Percentiles rank a stretch among this genome's conserved stretches.
phyloP scores from a whole-genome alignment of 2,888 invertebrate species.

The Colletes collaris region DNA sequence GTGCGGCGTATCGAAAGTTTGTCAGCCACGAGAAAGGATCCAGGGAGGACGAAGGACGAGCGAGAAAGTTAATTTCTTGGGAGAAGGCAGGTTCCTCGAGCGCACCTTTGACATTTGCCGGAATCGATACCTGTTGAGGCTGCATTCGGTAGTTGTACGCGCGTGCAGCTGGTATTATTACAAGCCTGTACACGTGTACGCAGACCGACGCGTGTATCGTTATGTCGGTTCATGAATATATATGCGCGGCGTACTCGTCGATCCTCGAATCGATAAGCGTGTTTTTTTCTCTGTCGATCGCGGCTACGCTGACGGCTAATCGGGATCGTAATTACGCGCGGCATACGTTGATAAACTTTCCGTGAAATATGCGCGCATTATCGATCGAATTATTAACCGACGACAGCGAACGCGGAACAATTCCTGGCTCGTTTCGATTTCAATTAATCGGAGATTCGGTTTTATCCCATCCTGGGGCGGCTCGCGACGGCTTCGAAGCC shows the following conservation, averaged over 20 bases:
- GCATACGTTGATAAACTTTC: not conserved
- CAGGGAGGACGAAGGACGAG: conserved; percentile 12
- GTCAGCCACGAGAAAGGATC: conserved; percentile 9
- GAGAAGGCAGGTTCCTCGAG: conserved; percentile 33
- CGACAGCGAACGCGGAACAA: too few species aligned
- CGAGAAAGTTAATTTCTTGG: conserved; percentile 35
- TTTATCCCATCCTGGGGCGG: too few species aligned
- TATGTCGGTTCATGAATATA: conserved; percentile 53
- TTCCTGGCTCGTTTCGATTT: not conserved
- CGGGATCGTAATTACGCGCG: conserved; percentile 18
- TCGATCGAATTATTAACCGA: too few species aligned
- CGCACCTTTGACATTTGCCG: conserved; percentile 56
- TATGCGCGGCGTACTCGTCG: conserved; percentile 34
- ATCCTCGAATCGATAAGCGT: conserved; percentile 44
- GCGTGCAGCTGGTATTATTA: conserved; percentile 54
- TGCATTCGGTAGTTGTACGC: conserved; percentile 37
- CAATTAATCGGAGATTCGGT: too few species aligned
- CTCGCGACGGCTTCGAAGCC: too few species aligned
- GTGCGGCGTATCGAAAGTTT: too few species aligned
- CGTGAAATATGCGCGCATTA: conserved; percentile 4
- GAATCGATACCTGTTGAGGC: conserved; percentile 70
- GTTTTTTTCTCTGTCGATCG: conserved; percentile 27
- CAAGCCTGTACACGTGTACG: conserved; percentile 44
- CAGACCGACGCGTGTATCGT: conserved; percentile 20
- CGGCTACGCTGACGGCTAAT: conserved; percentile 5